phyloP scores from a whole-genome alignment of 2,113 vertebrate species.

The Ammospiza nelsoni region DNA sequence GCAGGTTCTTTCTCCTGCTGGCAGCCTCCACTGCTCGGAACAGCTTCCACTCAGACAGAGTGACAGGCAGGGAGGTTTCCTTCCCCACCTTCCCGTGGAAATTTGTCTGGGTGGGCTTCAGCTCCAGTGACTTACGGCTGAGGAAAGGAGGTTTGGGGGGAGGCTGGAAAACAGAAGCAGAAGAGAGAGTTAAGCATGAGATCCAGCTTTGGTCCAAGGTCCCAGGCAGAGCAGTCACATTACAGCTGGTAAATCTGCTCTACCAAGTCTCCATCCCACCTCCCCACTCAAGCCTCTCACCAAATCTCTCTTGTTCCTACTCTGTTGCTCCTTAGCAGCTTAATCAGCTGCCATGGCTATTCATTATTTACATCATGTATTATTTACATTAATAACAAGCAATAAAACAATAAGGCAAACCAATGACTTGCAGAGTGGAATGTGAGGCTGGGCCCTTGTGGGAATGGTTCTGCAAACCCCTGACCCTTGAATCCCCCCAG shows the following conservation, averaged over 20 bases:
- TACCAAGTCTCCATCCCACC: background rate
- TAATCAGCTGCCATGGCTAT: background rate
- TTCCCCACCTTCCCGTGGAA: constrained; percentile 68
- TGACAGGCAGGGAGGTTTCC: constrained; percentile 78
- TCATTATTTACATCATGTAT: background rate
- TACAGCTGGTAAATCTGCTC: background rate
- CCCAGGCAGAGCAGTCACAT: background rate
- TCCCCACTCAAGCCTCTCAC: background rate
- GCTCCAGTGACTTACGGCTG: constrained; percentile 71
- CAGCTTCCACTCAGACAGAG: constrained; percentile 79
- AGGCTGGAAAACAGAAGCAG: constrained; percentile 69
- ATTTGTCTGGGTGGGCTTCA: constrained; percentile 66
- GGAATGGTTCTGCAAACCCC: background rate
- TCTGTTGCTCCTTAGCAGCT: background rate
- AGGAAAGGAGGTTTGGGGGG: constrained; percentile 85
- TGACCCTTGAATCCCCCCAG: background rate
- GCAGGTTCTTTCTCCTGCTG: constrained; percentile 75
- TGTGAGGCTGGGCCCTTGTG: background rate
- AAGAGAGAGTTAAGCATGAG: background rate
- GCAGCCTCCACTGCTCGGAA: constrained; percentile 73
- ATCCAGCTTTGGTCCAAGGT: background rate
- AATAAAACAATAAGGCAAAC: background rate
- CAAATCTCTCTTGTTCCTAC: background rate
- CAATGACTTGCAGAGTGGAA: background rate
- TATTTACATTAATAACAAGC: background rate